Percentiles rank a stretch among this genome's conserved stretches.
Conservation (phyloP, 1,140 invertebrate species). For the Drosophila repletoides region DNA sequence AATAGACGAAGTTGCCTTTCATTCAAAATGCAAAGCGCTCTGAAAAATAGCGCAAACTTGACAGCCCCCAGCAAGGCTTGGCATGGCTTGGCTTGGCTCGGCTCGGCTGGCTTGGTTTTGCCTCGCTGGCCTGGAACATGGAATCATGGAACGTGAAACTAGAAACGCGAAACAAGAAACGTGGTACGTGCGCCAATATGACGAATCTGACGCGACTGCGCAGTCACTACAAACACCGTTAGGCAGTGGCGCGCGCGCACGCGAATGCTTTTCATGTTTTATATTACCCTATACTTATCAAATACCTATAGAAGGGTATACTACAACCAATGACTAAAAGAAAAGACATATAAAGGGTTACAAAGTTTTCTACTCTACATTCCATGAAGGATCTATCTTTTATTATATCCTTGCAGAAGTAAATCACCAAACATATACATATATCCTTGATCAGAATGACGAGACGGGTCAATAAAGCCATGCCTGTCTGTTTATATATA, state of each 20-base stretch:
- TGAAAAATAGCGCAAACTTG: slow-evolving; percentile 24
- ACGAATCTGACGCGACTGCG: slow-evolving; percentile 53
- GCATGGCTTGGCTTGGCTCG: slow-evolving; percentile 49
- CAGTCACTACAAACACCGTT: slow-evolving; percentile 67
- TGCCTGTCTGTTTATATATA: too few species aligned
- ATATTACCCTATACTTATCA: slow-evolving; percentile 31
- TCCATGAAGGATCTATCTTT: too few species aligned
- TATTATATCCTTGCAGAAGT: too few species aligned
- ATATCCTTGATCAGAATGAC: too few species aligned
- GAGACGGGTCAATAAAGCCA: too few species aligned
- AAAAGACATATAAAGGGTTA: too few species aligned
- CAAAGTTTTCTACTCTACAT: too few species aligned
- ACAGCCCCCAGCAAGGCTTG: slow-evolving; percentile 48
- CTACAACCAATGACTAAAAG: too few species aligned
- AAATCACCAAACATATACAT: too few species aligned
- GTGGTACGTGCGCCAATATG: slow-evolving; percentile 51
- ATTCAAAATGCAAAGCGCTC: slow-evolving; percentile 56
- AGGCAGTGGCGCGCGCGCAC: slow-evolving; percentile 60
- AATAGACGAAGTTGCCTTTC: slow-evolving; percentile 66
- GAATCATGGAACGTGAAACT: slow-evolving; percentile 17
- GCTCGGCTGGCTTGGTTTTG: slow-evolving; percentile 19
- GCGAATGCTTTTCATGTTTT: slow-evolving; percentile 69
- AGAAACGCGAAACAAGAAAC: neutral
- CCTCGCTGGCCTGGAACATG: slow-evolving; percentile 20
- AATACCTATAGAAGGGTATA: neutral